Evolutionary conservation across 2,113 vertebrate species (phyloP), one percentile per base, ranked within the genome.

Genomic region (Gavialis gangeticus): DNA sequence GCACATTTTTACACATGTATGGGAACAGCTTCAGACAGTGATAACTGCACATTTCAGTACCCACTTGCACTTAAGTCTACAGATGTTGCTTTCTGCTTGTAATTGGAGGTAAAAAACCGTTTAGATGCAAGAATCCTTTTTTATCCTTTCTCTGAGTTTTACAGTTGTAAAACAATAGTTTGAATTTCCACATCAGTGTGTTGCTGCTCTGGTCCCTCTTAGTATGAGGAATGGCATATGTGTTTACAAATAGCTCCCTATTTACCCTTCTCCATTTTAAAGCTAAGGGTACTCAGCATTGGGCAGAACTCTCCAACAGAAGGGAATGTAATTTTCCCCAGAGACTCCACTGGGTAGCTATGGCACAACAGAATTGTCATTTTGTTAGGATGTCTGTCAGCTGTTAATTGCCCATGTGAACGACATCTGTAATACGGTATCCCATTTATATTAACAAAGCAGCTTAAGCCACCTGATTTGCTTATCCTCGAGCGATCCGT

Each of bases 391-490:
- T 46, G 46, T 46, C 46, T 46, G 46, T 46, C 46, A 46, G 46
- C 46, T 46, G 46, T 71, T 46, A 46, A 5, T 14, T 71, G 34
- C 46, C 30, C 21, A 71, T 24, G 15, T 14, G 34, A 37, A 73
- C 69, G 12, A 46, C 12, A 21, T 73, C 21, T 73, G 69, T 34
- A 73, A 73, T 46, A 37, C 1, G 24, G 21, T 25, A 37, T 21
- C 24, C 34, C 22, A 22, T 1, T 21, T 15, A 56, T 2, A 4
- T 3, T 5, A 59, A 24, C 30, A 46, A 58, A 76, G n/a, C 59
- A 71, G 54, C 4, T 56, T 54, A 16, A 83, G 56, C 97, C 95
- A 98, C 98, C 98, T 30, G 98, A 98, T 91, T 98, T 98, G 88
- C 97, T 97, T 55, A 96, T 92, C 84, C 98, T 95, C 18, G 98